Evolutionary conservation across 1,140 invertebrate genomes (phyloP).

Genomic region (Drosophila repleta): DNA sequence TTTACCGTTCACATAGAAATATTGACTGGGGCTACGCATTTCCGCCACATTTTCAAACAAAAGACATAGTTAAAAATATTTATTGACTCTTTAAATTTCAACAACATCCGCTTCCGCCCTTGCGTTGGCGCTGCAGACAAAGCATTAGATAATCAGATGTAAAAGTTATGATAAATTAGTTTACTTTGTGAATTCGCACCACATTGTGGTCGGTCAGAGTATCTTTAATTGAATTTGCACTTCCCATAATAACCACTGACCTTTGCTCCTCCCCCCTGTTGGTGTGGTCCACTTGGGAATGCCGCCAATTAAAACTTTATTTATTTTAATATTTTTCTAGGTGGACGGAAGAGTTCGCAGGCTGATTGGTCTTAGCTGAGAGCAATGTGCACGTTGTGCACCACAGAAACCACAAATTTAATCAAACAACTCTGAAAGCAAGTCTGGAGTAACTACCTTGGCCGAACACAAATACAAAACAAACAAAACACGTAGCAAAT

Average conservation of each 20-base stretch:
- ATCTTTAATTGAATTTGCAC: slow-evolving; percentile 49
- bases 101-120: slow-evolving; percentile 24
- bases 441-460: slow-evolving; percentile 32
- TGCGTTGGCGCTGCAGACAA: neutral
- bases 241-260: slow-evolving; percentile 41
- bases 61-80: neutral
- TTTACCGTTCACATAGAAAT: too few relatives aligned
- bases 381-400: neutral
- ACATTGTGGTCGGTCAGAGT: slow-evolving; percentile 11
- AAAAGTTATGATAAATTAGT: neutral
- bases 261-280: neutral
- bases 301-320: slow-evolving; percentile 74
- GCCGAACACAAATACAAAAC: slow-evolving; percentile 4
- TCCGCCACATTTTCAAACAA: neutral
- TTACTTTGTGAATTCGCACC: slow-evolving; percentile 15
- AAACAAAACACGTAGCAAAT: slow-evolving; percentile 37
- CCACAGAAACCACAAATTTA: slow-evolving; percentile 59
- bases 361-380: slow-evolving; percentile 26
- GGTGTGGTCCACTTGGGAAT: slow-evolving; percentile 22
- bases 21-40: neutral
- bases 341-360: slow-evolving; percentile 11
- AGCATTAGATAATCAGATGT: slow-evolving; percentile 23
- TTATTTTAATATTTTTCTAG: slow-evolving; percentile 36
- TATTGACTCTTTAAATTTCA: slow-evolving; percentile 5
- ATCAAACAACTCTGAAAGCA: slow-evolving; percentile 59